Conservation (phyloP, 2,113 vertebrate species). For the Etheostoma spectabile region DNA sequence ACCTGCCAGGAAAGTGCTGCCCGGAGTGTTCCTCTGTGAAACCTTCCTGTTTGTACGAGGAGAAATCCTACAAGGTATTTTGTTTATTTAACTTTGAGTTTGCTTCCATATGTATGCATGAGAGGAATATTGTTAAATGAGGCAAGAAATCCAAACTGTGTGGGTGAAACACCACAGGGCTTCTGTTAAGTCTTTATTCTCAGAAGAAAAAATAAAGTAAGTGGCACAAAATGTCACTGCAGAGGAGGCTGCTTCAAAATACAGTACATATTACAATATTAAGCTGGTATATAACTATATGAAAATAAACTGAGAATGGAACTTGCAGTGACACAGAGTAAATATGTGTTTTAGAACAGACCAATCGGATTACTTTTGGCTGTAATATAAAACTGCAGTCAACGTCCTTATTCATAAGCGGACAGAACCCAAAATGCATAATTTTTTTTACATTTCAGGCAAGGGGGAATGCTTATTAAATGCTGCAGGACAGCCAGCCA, state of each 20-base stretch:
- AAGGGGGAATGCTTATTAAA: background rate
- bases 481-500: constrained; percentile 1
- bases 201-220: background rate
- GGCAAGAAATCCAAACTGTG: constrained; percentile 11
- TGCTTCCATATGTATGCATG: background rate
- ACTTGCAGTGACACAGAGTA: background rate
- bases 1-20: constrained; percentile 91
- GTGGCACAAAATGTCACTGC: constrained; percentile 1
- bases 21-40: constrained; percentile 87
- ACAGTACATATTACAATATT: constrained; percentile 5
- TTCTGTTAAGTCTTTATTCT: constrained; percentile 2
- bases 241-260: constrained; percentile 22
- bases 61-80: constrained; percentile 84
- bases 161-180: constrained; percentile 19
- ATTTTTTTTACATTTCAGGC: background rate
- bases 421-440: constrained; percentile 29
- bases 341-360: constrained; percentile 5
- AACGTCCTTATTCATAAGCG: constrained; percentile 32
- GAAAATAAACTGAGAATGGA: constrained; percentile 5
- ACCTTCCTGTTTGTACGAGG: constrained; percentile 84
- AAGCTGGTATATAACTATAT: constrained; percentile 9
- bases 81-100: background rate
- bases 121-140: constrained; percentile 7
- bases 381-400: background rate
- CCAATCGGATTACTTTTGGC: background rate